These are phyloP conservation scores for Misgurnus anguillicaudatus DNA, from an alignment of 2,113 vertebrate species.

Conservation along the genomic window DNA sequence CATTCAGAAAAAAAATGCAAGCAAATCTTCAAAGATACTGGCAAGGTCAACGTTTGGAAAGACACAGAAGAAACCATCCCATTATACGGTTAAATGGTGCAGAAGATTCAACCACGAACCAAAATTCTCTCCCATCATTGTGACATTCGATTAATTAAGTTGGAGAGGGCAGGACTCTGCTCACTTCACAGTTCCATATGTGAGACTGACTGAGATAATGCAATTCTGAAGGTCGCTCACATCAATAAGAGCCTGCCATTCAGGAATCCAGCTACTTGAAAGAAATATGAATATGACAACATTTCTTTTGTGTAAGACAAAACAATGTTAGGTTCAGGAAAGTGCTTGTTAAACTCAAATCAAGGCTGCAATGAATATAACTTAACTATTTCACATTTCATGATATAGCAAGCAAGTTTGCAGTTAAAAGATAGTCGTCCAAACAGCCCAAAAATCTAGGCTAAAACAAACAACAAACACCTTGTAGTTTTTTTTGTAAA, in stretches of 20 bases:
- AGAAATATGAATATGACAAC: constrained; percentile 42
- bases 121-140: constrained; percentile 58
- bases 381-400: background rate
- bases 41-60: constrained; percentile 68
- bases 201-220: constrained; percentile 15
- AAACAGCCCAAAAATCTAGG: too few relatives aligned
- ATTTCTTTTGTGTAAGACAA: constrained; percentile 1
- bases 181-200: constrained; percentile 29
- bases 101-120: constrained; percentile 67
- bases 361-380: constrained; percentile 22
- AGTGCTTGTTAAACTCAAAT: constrained; percentile 11
- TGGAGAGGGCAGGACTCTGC: constrained; percentile 58
- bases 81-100: constrained; percentile 75
- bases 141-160: constrained; percentile 69
- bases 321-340: constrained; percentile 2
- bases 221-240: constrained; percentile 59
- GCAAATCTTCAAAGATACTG: constrained; percentile 1
- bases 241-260: constrained; percentile 34
- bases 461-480: too few relatives aligned
- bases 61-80: constrained; percentile 65
- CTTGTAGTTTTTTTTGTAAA: too few relatives aligned
- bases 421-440: too few relatives aligned
- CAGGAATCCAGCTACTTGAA: constrained; percentile 24
- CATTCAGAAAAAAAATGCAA: constrained; percentile 8
- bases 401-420: too few relatives aligned